Base-by-base conservation (phyloP, 92 coral and sea anemone genomes). In the Zoanthus sansibaricus region DNA sequence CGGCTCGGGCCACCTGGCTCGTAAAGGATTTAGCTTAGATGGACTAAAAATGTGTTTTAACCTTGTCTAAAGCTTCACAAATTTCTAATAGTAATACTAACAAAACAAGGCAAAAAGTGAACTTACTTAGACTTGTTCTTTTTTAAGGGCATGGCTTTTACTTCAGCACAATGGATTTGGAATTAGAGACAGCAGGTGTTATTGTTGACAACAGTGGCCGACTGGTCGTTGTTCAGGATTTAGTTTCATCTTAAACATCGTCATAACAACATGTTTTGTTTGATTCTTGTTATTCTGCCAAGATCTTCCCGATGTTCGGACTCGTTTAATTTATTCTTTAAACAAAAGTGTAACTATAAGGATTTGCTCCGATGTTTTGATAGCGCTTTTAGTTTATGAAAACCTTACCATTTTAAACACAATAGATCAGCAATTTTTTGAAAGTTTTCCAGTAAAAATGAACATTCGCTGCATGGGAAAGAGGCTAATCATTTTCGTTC, bases 61-160 rank as follows among this genome's bases (percentile, higher is more conserved):
- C 52, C 52, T 5, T 48, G 52, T 9, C 52, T 48, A 9, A 48
- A 48, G 52, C 6, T 5, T 48, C 52, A 48, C 6, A 48, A 48
- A 48, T 48, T 5, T 48, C 52, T 48, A 5, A 9, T 48, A 25
- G 25, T 25, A 25, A 10, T 69, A 69, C 46, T 17, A 79, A 62
- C 32, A 45, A 12, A 61, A 45, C 7, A 30, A n/a, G 20, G 64
- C 15, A 46, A 44, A 16, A 76, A 18, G 45, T 8, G 7, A 45
- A 45, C 85, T 80, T 80, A 80, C 85, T 80, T 80, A 32, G 85
- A 80, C 8, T 66, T 80, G 46, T 80, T 80, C 85, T 80, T 80
- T 25, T 80, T 80, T 45, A 80, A 37, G 11, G 85, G 85, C 85
- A 80, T 80, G 17, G 17, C 45, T 64, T 12, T 62, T 32, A 62